These are phyloP conservation scores for Euwallacea fornicatus DNA, from an alignment of 1,140 invertebrate species.

Conservation along the genomic window DNA sequence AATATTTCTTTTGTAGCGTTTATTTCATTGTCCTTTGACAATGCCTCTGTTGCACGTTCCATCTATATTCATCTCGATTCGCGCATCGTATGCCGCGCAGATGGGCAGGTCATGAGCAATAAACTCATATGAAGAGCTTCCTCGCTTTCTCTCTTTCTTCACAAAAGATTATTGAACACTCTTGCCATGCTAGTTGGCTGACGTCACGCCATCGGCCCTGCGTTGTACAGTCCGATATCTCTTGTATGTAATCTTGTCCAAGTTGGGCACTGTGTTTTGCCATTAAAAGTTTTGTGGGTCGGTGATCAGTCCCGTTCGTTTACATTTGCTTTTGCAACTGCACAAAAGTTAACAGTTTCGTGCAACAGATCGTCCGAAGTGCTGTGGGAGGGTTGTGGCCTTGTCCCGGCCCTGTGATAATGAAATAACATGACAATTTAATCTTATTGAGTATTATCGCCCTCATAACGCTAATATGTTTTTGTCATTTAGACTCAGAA, in stretches of 20 bases:
- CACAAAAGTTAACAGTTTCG: too few relatives aligned
- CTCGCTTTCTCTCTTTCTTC: conserved; percentile 16
- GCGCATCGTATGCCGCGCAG: background rate
- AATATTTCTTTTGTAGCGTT: background rate
- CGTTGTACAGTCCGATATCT: background rate
- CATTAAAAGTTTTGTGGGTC: conserved; percentile 2
- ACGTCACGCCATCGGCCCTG: conserved; percentile 4
- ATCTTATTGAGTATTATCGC: too few relatives aligned
- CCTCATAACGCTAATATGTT: too few relatives aligned
- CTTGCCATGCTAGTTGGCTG: background rate
- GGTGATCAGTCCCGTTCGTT: background rate
- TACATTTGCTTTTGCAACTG: too few relatives aligned
- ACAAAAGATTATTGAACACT: conserved; percentile 21
- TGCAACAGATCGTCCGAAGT: too few relatives aligned
- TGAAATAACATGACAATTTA: too few relatives aligned
- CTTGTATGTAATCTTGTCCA: background rate
- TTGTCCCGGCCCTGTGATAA: too few relatives aligned
- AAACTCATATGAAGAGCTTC: background rate
- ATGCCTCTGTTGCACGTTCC: too few relatives aligned
- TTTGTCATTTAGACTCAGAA: too few relatives aligned
- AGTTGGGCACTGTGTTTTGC: background rate
- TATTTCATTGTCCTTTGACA: background rate
- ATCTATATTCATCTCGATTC: background rate
- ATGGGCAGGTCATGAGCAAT: background rate
- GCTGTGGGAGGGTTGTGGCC: too few relatives aligned